Conservation (phyloP, 2,888 invertebrate genomes). For the Harpalus rubripes region DNA sequence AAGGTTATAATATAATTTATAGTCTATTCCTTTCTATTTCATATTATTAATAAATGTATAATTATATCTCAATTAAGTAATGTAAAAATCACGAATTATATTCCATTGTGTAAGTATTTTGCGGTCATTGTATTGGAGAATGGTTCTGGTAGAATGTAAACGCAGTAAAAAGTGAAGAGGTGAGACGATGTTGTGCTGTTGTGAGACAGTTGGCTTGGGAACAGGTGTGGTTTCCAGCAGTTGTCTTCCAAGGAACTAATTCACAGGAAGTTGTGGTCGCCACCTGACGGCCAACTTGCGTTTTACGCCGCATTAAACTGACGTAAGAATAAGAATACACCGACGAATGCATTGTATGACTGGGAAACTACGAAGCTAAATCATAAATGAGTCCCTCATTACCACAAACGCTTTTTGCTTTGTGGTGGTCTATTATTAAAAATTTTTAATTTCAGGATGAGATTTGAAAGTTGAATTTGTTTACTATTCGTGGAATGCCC, state of each 20-base stretch:
- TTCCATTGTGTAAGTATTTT: neutral
- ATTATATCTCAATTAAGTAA: no score
- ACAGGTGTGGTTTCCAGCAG: constrained; percentile 61
- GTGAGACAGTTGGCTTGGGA: constrained; percentile 52
- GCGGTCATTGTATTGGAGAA: no score
- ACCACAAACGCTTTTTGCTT: neutral
- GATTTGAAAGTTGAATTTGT: no score
- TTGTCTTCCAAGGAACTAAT: constrained; percentile 62
- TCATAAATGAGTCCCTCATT: neutral
- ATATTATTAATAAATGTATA: no score
- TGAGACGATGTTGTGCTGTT: constrained; percentile 20
- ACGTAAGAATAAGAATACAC: constrained; percentile 47
- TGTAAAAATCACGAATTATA: no score
- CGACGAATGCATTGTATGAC: neutral
- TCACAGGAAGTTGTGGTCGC: constrained; percentile 66
- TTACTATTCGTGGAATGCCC: no score
- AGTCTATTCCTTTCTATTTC: no score
- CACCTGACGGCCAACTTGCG: constrained; percentile 62
- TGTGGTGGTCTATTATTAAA: no score
- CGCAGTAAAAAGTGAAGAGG: constrained; percentile 40
- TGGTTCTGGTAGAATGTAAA: constrained; percentile 5
- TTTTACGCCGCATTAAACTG: constrained; percentile 25
- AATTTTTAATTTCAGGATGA: no score
- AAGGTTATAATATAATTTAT: no score
- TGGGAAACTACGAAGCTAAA: neutral